Percentiles rank a stretch among this genome's conserved stretches.
phyloP scores from a whole-genome alignment of 2,113 vertebrate genomes.

The Capra hircus region DNA sequence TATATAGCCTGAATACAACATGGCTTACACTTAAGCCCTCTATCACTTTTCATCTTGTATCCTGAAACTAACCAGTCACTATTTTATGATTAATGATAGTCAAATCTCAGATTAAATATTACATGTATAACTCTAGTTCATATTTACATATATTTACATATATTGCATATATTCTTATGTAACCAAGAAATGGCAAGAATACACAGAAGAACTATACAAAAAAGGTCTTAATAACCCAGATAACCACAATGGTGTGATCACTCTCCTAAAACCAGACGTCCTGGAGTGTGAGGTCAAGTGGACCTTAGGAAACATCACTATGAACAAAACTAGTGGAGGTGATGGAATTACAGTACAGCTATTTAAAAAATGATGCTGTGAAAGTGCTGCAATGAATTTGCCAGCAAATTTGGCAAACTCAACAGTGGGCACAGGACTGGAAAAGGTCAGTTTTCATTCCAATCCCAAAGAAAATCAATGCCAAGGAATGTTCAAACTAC shows the following conservation, averaged over 20 bases:
- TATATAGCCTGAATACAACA: not conserved
- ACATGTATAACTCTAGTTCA: not conserved
- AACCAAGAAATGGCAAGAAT: not conserved
- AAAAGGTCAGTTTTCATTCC: not conserved
- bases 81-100: not conserved
- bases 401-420: not conserved
- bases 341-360: not conserved
- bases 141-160: not conserved
- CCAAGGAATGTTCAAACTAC: not conserved
- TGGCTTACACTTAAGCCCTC: not conserved
- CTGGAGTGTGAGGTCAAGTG: not conserved
- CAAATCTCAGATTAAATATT: not conserved
- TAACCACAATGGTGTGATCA: too few species aligned
- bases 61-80: not conserved
- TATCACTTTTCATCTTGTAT: not conserved
- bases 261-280: not conserved
- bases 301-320: not conserved
- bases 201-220: not conserved
- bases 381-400: not conserved
- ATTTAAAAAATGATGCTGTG: not conserved
- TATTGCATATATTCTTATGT: not conserved
- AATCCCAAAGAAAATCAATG: not conserved
- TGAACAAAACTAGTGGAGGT: not conserved
- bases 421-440: not conserved
- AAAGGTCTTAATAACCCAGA: not conserved